Conservation (phyloP, 1,140 invertebrate genomes). For the Popillia japonica region DNA sequence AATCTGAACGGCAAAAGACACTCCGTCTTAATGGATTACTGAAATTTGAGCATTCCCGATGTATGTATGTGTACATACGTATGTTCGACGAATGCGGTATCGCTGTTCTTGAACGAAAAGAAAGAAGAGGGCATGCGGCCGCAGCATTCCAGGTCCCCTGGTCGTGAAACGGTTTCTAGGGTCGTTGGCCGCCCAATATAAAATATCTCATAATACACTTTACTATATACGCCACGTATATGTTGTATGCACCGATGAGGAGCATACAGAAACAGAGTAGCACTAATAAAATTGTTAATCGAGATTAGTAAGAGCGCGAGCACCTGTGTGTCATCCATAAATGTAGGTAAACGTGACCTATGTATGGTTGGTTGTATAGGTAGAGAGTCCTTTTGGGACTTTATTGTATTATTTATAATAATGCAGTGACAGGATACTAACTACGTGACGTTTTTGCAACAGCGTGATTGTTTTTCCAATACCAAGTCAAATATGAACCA, state of each 20-base stretch:
- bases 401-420: neutral
- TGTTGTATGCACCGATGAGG: constrained; percentile 48
- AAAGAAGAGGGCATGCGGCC: constrained; percentile 19
- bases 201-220: constrained; percentile 21
- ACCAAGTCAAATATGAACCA: constrained; percentile 23
- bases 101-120: constrained; percentile 7
- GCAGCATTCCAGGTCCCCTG: constrained; percentile 50
- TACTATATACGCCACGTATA: constrained; percentile 38
- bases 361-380: constrained; percentile 11
- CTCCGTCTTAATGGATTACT: neutral
- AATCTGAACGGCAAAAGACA: neutral
- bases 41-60: neutral
- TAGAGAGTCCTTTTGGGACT: constrained; percentile 29
- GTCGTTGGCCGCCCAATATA: constrained; percentile 55
- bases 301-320: constrained; percentile 36
- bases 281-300: constrained; percentile 42
- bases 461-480: constrained; percentile 18
- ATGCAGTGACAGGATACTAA: constrained; percentile 19
- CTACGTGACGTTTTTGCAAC: neutral
- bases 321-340: constrained; percentile 42
- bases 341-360: constrained; percentile 47
- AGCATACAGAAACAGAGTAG: constrained; percentile 39
- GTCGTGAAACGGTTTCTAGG: constrained; percentile 53
- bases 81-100: neutral
- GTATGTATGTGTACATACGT: neutral